Evolutionary conservation across 2,113 vertebrate genomes (phyloP).

Genomic region (Labeo catla): DNA sequence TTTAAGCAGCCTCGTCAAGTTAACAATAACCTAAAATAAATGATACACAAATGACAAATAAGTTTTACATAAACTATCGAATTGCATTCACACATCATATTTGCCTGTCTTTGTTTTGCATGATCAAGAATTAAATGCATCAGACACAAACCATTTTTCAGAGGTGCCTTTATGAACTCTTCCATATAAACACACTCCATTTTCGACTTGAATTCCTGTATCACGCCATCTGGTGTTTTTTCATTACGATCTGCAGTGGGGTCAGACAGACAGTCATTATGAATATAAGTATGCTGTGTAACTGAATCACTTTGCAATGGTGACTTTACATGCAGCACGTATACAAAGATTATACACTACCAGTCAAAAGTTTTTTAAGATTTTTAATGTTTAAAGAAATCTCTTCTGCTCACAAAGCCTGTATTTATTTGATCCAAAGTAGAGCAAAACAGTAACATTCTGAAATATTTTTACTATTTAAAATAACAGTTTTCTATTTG

Average conservation of each 20-base stretch:
- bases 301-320: neutral
- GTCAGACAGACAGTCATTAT: neutral
- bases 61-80: neutral
- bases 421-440: too few species aligned
- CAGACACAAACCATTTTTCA: conserved; percentile 35
- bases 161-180: conserved; percentile 16
- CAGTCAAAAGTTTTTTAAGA: too few species aligned
- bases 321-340: neutral
- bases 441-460: too few species aligned
- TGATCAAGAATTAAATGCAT: neutral
- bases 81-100: neutral
- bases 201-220: conserved; percentile 44
- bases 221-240: neutral
- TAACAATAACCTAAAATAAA: conserved; percentile 18
- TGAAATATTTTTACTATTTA: too few species aligned
- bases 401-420: too few species aligned
- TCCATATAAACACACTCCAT: conserved; percentile 9
- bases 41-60: neutral
- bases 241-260: conserved; percentile 39
- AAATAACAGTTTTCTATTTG: too few species aligned
- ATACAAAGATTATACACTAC: neutral
- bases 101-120: neutral
- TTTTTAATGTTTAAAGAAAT: too few species aligned
- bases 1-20: neutral
- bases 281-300: neutral